These are phyloP conservation scores for Linurgus olivaceus DNA, from an alignment of 2,797 vertebrate genomes.

Conservation along the genomic window DNA sequence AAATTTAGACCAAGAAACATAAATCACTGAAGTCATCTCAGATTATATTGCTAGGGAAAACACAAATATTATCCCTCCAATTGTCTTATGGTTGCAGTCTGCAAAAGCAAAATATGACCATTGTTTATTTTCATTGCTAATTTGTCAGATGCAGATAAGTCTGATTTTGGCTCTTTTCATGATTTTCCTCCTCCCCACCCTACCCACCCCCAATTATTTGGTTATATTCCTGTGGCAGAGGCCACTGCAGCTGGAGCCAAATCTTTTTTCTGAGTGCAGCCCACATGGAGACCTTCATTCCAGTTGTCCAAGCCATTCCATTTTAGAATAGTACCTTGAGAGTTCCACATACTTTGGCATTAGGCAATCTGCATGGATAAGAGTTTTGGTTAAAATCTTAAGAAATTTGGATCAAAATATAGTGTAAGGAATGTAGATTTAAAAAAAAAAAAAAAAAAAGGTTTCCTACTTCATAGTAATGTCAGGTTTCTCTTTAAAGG, in stretches of 20 bases:
- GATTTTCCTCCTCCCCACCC: neutral
- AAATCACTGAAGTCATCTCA: slow-evolving; percentile 23
- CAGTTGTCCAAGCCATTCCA: neutral
- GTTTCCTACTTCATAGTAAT: neutral
- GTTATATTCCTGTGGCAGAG: slow-evolving; percentile 13
- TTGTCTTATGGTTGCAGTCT: neutral
- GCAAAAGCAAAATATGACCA: neutral
- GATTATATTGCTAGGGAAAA: slow-evolving; percentile 5
- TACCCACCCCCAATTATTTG: neutral
- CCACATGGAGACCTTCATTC: neutral
- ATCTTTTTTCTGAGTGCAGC: neutral
- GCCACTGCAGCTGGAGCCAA: neutral
- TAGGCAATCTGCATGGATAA: neutral
- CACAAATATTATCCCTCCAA: slow-evolving; percentile 7
- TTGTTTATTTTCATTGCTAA: slow-evolving; percentile 3
- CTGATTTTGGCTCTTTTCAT: neutral
- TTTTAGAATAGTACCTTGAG: neutral
- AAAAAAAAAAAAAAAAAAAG: neutral
- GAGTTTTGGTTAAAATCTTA: slow-evolving; percentile 15
- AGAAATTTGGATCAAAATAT: neutral
- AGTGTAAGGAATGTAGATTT: neutral
- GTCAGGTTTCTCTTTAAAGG: slow-evolving; percentile 72
- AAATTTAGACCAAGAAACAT: slow-evolving; percentile 27
- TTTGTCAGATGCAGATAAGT: slow-evolving; percentile 5
- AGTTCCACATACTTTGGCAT: neutral